phyloP scores from a whole-genome alignment of 1,140 invertebrate genomes.

The Atta texana region DNA sequence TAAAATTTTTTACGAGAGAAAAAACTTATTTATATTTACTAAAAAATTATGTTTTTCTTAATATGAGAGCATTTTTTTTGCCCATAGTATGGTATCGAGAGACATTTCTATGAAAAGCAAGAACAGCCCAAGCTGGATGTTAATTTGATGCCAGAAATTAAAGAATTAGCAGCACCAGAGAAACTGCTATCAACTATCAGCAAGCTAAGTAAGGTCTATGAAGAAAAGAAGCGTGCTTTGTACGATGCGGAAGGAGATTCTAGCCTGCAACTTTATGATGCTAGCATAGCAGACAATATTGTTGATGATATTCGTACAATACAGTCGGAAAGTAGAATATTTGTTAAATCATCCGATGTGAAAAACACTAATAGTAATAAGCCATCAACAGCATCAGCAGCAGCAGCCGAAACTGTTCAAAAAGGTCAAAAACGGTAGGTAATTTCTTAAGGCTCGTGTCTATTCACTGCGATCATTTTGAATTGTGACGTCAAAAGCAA shows the following conservation, averaged over 20 bases:
- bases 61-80: slow-evolving; percentile 16
- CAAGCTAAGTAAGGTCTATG: slow-evolving; percentile 77
- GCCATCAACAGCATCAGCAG: not conserved
- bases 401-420: not conserved
- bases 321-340: slow-evolving; percentile 20
- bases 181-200: slow-evolving; percentile 70
- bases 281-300: slow-evolving; percentile 70
- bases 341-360: not conserved
- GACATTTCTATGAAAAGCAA: slow-evolving; percentile 68
- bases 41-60: not conserved
- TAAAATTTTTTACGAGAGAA: not conserved
- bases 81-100: slow-evolving; percentile 80
- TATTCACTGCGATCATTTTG: too few species aligned
- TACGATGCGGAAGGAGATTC: not conserved
- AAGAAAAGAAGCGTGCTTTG: slow-evolving; percentile 69
- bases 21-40: not conserved
- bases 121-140: not conserved
- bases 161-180: slow-evolving; percentile 68
- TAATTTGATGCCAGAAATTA: slow-evolving; percentile 71
- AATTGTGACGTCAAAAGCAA: too few species aligned
- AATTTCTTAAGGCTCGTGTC: not conserved
- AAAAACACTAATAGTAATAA: slow-evolving; percentile 32
- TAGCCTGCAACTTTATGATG: slow-evolving; percentile 75
- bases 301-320: slow-evolving; percentile 63
- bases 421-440: slow-evolving; percentile 30